phyloP scores from a whole-genome alignment of 2,888 invertebrate species.

The Catonia carolina region DNA sequence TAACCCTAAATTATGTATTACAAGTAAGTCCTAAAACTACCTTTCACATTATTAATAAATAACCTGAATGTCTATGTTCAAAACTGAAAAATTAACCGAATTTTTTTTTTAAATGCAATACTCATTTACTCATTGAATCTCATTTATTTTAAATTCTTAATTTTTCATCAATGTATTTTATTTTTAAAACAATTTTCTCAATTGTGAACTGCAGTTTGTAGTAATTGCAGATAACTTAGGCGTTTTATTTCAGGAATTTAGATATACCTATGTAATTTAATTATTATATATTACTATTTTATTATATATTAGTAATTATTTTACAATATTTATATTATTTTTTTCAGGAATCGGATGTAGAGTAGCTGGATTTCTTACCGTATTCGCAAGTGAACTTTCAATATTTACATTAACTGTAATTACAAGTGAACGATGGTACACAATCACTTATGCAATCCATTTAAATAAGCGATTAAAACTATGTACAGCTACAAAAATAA shows the following conservation, averaged over 20 bases:
- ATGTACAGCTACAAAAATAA: constrained; percentile 50
- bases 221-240: too few relatives aligned
- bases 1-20: too few relatives aligned
- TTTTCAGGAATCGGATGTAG: constrained; percentile 51
- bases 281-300: neutral
- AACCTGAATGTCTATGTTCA: too few relatives aligned
- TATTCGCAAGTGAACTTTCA: constrained; percentile 57
- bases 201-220: too few relatives aligned
- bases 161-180: too few relatives aligned
- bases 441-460: constrained; percentile 55
- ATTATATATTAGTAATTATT: neutral
- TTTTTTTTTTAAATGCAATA: too few relatives aligned
- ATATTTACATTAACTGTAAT: constrained; percentile 60
- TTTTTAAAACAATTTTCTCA: too few relatives aligned
- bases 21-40: too few relatives aligned
- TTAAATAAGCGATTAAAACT: constrained; percentile 54
- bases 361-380: constrained; percentile 57
- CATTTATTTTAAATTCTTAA: too few relatives aligned
- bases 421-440: constrained; percentile 54
- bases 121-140: too few relatives aligned
- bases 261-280: neutral
- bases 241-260: neutral
- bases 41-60: too few relatives aligned
- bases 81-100: too few relatives aligned
- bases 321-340: neutral